Percentiles rank a stretch among this genome's conserved stretches.
Conservation (phyloP, 2,888 invertebrate genomes). For the Thelaira solivaga region DNA sequence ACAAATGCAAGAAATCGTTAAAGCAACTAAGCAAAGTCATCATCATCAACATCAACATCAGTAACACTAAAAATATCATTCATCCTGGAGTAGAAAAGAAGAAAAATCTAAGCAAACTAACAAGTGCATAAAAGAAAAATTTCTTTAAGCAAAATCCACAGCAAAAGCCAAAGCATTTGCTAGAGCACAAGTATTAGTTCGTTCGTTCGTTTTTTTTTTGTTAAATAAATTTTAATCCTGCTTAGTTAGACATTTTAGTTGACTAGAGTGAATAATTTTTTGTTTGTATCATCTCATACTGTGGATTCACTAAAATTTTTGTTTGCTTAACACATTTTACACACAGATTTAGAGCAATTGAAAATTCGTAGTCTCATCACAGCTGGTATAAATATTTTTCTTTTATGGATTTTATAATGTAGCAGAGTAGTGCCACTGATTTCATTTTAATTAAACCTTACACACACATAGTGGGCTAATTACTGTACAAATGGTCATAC, state of each 20-base stretch:
- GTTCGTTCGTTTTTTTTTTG: neutral
- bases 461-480: slow-evolving; percentile 47
- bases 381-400: slow-evolving; percentile 39
- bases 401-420: slow-evolving; percentile 19
- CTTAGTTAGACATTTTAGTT: slow-evolving; percentile 58
- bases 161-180: neutral
- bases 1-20: slow-evolving; percentile 26
- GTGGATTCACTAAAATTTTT: slow-evolving; percentile 3
- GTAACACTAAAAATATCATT: slow-evolving; percentile 21
- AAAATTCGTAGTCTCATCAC: slow-evolving; percentile 18
- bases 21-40: slow-evolving; percentile 32
- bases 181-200: neutral
- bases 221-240: slow-evolving; percentile 53
- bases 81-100: slow-evolving; percentile 29
- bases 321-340: slow-evolving; percentile 15
- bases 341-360: slow-evolving; percentile 55
- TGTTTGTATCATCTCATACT: slow-evolving; percentile 31
- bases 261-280: slow-evolving; percentile 56
- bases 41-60: neutral
- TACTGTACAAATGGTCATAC: no score
- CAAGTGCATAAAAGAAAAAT: slow-evolving; percentile 38
- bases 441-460: slow-evolving; percentile 60
- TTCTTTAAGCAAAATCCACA: neutral
- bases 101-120: slow-evolving; percentile 28
- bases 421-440: slow-evolving; percentile 51